These are phyloP conservation scores for Caerostris extrusa DNA, from an alignment of 1,140 invertebrate species.

Conservation along the genomic window DNA sequence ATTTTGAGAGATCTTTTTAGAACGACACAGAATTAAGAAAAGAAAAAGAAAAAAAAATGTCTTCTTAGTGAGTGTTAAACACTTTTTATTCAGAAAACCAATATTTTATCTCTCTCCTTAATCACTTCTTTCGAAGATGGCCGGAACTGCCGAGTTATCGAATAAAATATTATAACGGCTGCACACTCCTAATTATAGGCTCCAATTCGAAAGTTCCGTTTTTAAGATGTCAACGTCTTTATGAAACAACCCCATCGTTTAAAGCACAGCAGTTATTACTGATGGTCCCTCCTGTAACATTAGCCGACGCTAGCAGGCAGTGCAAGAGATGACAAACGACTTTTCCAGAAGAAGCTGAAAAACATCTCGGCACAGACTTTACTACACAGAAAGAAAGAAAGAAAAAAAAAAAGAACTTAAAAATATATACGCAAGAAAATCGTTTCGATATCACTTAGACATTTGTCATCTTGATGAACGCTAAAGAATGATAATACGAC, in stretches of 20 bases:
- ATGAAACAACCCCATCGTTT: slow-evolving; percentile 47
- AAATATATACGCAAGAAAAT: slow-evolving; percentile 69
- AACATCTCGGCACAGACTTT: slow-evolving; percentile 20
- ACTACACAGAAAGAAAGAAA: background rate
- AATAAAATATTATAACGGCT: slow-evolving; percentile 40
- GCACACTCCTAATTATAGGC: slow-evolving; percentile 52
- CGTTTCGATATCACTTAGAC: slow-evolving; percentile 76
- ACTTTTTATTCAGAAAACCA: slow-evolving; percentile 28
- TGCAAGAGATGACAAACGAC: slow-evolving; percentile 62
- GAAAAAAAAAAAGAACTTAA: slow-evolving; percentile 46
- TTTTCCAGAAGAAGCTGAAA: slow-evolving; percentile 37
- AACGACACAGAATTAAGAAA: too few species aligned
- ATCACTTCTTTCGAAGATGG: slow-evolving; percentile 9
- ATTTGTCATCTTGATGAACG: slow-evolving; percentile 77
- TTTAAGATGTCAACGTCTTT: slow-evolving; percentile 45
- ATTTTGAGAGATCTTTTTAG: too few species aligned
- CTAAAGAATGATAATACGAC: slow-evolving; percentile 66
- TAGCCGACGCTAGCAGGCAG: slow-evolving; percentile 38
- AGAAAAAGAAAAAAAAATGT: background rate
- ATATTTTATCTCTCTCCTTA: slow-evolving; percentile 31
- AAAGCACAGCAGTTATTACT: slow-evolving; percentile 44
- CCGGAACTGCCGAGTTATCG: slow-evolving; percentile 12
- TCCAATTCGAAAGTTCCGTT: slow-evolving; percentile 43
- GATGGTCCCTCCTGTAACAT: slow-evolving; percentile 42
- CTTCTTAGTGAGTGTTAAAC: background rate